Evolutionary conservation across 2,113 vertebrate species (phyloP).

Genomic region (Caranx melampygus): DNA sequence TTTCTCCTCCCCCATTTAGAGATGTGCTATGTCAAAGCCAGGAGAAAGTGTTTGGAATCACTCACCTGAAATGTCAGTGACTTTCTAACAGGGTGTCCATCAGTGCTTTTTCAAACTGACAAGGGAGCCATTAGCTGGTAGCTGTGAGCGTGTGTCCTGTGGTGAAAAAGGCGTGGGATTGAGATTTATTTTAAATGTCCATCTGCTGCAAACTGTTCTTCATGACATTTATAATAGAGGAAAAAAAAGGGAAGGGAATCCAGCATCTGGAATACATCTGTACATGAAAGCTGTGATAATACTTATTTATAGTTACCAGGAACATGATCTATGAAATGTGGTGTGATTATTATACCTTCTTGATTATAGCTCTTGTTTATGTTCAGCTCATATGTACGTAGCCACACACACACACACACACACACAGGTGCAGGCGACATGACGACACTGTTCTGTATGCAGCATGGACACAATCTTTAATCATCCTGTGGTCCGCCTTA

Average conservation of each 20-base stretch:
- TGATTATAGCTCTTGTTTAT: constrained; percentile 43
- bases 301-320: constrained; percentile 50
- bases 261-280: constrained; percentile 51
- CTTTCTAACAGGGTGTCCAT: constrained; percentile 65
- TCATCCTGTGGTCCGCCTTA: constrained; percentile 73
- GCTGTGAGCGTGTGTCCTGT: constrained; percentile 26
- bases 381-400: constrained; percentile 21
- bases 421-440: constrained; percentile 67
- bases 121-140: constrained; percentile 61
- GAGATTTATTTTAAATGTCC: constrained; percentile 10
- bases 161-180: constrained; percentile 25
- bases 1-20: constrained; percentile 46
- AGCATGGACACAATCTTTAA: constrained; percentile 62
- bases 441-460: constrained; percentile 63
- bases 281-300: constrained; percentile 39
- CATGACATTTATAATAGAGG: not conserved
- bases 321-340: constrained; percentile 35
- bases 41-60: constrained; percentile 68
- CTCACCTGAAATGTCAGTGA: constrained; percentile 73
- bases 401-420: constrained; percentile 41
- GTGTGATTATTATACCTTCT: constrained; percentile 20
- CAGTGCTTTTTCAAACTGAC: constrained; percentile 63
- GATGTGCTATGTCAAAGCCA: constrained; percentile 49
- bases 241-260: constrained; percentile 3
- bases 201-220: constrained; percentile 32